Conservation (phyloP, 2,797 vertebrate species). For the Vultur gryphus region DNA sequence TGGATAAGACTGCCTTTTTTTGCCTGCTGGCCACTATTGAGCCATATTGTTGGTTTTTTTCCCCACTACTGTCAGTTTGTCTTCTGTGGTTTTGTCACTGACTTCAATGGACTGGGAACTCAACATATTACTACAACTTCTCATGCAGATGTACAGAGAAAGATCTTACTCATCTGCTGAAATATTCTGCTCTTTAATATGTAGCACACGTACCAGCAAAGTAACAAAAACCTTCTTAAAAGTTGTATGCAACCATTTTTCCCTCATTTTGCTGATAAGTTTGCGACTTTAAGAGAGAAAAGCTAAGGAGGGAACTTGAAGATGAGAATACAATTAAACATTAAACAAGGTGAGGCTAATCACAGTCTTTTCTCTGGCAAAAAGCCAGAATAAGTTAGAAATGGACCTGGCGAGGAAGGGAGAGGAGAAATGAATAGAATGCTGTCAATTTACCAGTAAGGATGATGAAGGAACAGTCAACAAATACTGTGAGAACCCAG, state of each 20-base stretch:
- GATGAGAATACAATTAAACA: not conserved
- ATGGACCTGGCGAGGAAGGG: not conserved
- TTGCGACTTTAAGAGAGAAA: not conserved
- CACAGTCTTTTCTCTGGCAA: not conserved
- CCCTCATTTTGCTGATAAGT: not conserved
- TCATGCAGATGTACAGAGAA: not conserved
- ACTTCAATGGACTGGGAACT: not conserved
- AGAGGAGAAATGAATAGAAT: not conserved
- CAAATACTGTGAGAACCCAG: not conserved
- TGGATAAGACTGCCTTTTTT: not conserved
- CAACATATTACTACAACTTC: not conserved
- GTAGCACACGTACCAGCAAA: not conserved
- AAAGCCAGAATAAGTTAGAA: not conserved
- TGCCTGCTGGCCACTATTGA: not conserved
- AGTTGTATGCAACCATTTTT: not conserved
- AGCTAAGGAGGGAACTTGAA: not conserved
- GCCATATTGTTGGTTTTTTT: not conserved
- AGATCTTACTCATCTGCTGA: not conserved
- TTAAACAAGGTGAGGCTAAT: not conserved
- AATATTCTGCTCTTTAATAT: not conserved
- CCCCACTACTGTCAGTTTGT: not conserved
- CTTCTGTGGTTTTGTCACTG: not conserved
- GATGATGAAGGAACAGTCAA: not conserved
- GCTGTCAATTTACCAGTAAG: not conserved
- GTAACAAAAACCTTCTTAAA: not conserved